Percentiles rank a stretch among this genome's conserved stretches.
phyloP scores from a whole-genome alignment of 2,888 invertebrate species.

The Drosophila acutilabella region DNA sequence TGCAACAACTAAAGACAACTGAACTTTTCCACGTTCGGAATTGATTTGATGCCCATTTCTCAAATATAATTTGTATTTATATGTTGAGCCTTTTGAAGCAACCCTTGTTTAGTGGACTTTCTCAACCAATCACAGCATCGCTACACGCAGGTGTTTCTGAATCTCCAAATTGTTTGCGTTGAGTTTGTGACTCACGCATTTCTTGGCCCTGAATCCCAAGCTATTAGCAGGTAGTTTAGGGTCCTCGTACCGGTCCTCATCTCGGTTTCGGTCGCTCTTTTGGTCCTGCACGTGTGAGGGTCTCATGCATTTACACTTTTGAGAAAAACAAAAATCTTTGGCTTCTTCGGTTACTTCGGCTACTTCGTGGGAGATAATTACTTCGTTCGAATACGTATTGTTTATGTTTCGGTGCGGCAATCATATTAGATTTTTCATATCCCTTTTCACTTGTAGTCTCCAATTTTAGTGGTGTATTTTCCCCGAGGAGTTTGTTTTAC shows the following conservation, averaged over 20 bases:
- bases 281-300: conserved; percentile 57
- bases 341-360: conserved; percentile 25
- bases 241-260: conserved; percentile 22
- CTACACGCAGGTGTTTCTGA: conserved; percentile 69
- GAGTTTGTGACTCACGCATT: conserved; percentile 44
- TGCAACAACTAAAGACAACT: conserved; percentile 16
- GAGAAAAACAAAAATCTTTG: conserved; percentile 48
- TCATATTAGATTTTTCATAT: conserved; percentile 39
- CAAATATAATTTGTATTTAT: conserved; percentile 65
- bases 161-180: conserved; percentile 26
- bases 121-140: conserved; percentile 69
- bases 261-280: too few species aligned
- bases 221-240: conserved; percentile 43
- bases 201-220: conserved; percentile 26
- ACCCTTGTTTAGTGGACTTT: conserved; percentile 46
- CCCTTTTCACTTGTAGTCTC: conserved; percentile 42
- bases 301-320: conserved; percentile 41
- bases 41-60: conserved; percentile 66
- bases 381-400: conserved; percentile 61
- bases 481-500: conserved; percentile 40
- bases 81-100: conserved; percentile 37
- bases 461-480: conserved; percentile 61
- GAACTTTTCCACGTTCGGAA: conserved; percentile 38
- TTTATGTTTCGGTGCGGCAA: conserved; percentile 50
- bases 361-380: conserved; percentile 77